Evolutionary conservation across 2,113 vertebrate species (phyloP).

Genomic region (Chrysochloris asiatica): DNA sequence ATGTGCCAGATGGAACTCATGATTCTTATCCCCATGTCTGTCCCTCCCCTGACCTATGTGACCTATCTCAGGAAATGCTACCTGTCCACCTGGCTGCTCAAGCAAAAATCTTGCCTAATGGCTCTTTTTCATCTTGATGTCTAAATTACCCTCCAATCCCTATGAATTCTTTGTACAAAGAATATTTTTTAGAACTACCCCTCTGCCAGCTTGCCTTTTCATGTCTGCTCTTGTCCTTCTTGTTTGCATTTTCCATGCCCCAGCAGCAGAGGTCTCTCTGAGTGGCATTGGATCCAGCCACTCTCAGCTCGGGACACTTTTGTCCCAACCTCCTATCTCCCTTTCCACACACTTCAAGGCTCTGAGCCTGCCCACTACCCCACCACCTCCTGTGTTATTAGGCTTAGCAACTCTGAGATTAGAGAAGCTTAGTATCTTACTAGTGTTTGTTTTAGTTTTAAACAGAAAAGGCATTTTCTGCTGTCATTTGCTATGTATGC

Average conservation of each 20-base stretch:
- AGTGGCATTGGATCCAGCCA: neutral
- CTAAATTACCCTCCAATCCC: neutral
- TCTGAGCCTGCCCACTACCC: neutral
- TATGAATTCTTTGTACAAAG: neutral
- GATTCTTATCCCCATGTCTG: neutral
- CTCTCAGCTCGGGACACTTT: no score
- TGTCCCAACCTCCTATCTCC: no score
- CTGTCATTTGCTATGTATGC: neutral
- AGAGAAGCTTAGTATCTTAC: neutral
- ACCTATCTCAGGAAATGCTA: neutral
- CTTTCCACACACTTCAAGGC: neutral
- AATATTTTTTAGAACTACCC: neutral
- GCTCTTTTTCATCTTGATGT: neutral
- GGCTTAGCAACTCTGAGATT: neutral
- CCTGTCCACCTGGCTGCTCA: neutral
- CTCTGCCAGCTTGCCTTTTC: neutral
- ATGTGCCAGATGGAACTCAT: neutral
- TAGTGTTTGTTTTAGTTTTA: neutral
- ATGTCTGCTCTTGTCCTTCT: neutral
- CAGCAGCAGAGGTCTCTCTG: neutral
- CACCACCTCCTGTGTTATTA: neutral
- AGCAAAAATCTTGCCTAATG: neutral
- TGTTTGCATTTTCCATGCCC: accelerated
- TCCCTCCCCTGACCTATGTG: neutral
- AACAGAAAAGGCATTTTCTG: neutral